These are phyloP conservation scores for Oceanites oceanicus DNA, from an alignment of 2,113 vertebrate species.

Conservation along the genomic window DNA sequence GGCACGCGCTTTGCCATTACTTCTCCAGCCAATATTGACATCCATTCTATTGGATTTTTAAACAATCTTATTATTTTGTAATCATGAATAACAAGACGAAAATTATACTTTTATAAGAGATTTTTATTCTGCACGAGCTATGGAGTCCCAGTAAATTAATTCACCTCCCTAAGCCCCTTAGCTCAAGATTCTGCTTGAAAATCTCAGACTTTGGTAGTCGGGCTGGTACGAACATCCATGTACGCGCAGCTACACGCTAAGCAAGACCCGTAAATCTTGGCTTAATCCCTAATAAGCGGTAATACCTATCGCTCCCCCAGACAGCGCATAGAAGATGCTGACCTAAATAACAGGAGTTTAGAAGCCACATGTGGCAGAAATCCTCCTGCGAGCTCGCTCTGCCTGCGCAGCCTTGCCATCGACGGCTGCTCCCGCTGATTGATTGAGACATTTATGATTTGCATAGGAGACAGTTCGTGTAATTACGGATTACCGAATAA, in stretches of 20 bases:
- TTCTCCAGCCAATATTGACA: slow-evolving; percentile 69
- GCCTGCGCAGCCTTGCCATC: background rate
- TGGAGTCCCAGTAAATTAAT: slow-evolving; percentile 19
- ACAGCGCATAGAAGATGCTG: background rate
- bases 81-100: slow-evolving; percentile 58
- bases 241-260: background rate
- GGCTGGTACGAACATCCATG: background rate
- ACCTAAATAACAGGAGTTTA: background rate
- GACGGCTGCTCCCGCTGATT: background rate
- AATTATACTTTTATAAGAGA: slow-evolving; percentile 48
- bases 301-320: background rate
- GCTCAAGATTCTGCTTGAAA: background rate
- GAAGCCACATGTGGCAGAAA: background rate
- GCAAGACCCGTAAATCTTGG: background rate
- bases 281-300: slow-evolving; percentile 24
- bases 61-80: slow-evolving; percentile 73
- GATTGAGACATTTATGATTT: background rate
- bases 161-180: slow-evolving; percentile 15
- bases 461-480: background rate
- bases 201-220: background rate
- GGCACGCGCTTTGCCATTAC: slow-evolving; percentile 1
- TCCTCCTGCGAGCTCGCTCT: background rate
- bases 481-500: background rate
- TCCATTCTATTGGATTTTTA: slow-evolving; percentile 58
- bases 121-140: background rate